These are phyloP conservation scores for Thunnus maccoyii DNA, from an alignment of 2,113 vertebrate species.

Conservation along the genomic window DNA sequence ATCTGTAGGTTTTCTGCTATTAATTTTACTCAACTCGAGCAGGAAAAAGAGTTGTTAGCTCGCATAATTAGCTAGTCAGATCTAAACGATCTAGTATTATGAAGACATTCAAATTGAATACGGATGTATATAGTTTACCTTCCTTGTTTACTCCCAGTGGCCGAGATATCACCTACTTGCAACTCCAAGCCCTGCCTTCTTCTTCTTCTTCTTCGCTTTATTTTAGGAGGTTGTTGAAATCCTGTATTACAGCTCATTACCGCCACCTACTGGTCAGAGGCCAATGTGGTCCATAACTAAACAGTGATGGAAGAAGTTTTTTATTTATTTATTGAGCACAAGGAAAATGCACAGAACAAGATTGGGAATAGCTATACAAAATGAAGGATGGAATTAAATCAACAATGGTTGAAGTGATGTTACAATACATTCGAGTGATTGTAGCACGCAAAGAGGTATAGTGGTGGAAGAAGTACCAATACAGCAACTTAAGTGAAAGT, in stretches of 20 bases:
- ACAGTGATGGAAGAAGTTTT: no score
- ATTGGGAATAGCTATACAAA: no score
- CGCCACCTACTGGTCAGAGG: conserved; percentile 21
- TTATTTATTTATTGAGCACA: no score
- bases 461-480: no score
- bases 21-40: not conserved
- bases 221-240: not conserved
- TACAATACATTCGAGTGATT: no score
- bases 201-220: conserved; percentile 46
- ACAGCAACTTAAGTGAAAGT: no score
- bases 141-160: conserved; percentile 38
- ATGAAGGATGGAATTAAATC: no score
- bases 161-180: not conserved
- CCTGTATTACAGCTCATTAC: not conserved
- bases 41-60: conserved; percentile 1
- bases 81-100: not conserved
- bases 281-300: not conserved
- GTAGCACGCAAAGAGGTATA: no score
- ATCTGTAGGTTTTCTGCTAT: not conserved
- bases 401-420: no score
- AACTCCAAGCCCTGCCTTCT: conserved; percentile 20
- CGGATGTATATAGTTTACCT: not conserved
- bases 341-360: no score
- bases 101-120: not conserved
- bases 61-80: fast-evolving